Evolutionary conservation across 2,113 vertebrate species (phyloP).

Genomic region (Pantherophis guttatus): DNA sequence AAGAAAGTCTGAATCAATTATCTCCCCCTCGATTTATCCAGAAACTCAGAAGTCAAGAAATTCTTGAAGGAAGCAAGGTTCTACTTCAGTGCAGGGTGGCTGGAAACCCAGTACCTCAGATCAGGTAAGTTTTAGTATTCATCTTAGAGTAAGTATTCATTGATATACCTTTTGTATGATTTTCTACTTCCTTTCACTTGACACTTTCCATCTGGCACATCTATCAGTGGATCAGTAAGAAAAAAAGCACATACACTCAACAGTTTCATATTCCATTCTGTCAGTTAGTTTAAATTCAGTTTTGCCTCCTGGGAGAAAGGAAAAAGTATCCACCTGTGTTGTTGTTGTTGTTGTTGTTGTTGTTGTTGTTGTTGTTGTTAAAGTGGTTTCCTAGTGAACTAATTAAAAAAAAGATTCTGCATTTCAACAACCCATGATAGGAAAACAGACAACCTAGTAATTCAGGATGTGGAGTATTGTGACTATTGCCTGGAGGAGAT

Average conservation of each 20-base stretch:
- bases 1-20: constrained; percentile 23
- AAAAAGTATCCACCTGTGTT: neutral
- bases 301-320: neutral
- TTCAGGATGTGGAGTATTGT: neutral
- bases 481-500: neutral
- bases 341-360: neutral
- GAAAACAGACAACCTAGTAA: neutral
- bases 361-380: neutral
- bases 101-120: constrained; percentile 83
- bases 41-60: constrained; percentile 94
- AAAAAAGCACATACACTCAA: neutral
- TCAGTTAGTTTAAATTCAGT: neutral
- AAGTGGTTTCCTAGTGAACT: neutral
- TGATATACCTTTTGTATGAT: neutral
- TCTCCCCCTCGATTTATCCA: constrained; percentile 85
- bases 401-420: neutral
- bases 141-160: neutral
- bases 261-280: neutral
- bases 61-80: constrained; percentile 87
- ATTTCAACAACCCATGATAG: neutral
- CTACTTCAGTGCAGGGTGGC: constrained; percentile 84
- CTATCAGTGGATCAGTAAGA: neutral
- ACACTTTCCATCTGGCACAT: neutral
- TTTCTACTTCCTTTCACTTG: neutral
- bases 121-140: constrained; percentile 75